Percentiles rank a stretch among this genome's conserved stretches.
Conservation (phyloP, 2,888 invertebrate species). For the Antheraea yamamai region DNA sequence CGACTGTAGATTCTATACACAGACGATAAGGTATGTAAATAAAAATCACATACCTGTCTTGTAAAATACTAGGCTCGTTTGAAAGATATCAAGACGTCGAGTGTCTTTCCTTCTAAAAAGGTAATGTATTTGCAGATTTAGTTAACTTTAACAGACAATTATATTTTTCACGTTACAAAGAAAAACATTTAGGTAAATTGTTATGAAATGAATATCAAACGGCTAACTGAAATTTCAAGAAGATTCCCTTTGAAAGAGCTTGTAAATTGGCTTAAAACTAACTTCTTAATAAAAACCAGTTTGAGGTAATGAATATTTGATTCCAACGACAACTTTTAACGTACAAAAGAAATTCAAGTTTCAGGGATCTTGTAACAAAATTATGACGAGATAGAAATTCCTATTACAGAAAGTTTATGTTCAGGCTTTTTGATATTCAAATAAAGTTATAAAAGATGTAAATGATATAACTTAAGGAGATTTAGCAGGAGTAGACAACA, state of each 20-base stretch:
- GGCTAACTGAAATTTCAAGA: background rate
- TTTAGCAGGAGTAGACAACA: background rate
- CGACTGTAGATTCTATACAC: background rate
- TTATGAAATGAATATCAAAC: background rate
- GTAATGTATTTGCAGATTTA: background rate
- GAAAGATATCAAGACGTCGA: background rate
- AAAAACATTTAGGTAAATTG: background rate
- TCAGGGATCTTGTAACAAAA: background rate
- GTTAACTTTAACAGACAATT: background rate
- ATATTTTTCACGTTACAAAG: background rate
- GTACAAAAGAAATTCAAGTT: conserved; percentile 2
- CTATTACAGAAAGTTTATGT: background rate
- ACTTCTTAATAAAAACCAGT: conserved; percentile 8
- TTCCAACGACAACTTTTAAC: background rate
- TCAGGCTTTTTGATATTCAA: background rate
- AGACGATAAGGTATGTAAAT: conserved; percentile 8
- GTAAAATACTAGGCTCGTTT: conserved; percentile 8
- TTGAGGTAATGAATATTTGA: conserved; percentile 1
- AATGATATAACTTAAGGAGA: background rate
- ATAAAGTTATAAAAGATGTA: background rate
- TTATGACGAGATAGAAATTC: conserved; percentile 1
- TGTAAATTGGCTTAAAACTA: conserved; percentile 9
- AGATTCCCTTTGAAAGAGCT: conserved; percentile 12
- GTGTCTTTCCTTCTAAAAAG: background rate
- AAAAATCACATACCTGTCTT: background rate